Percentiles rank a stretch among this genome's conserved stretches.
Evolutionary conservation across 2,113 vertebrate genomes (phyloP).

Genomic region (Percopsis transmontana): DNA sequence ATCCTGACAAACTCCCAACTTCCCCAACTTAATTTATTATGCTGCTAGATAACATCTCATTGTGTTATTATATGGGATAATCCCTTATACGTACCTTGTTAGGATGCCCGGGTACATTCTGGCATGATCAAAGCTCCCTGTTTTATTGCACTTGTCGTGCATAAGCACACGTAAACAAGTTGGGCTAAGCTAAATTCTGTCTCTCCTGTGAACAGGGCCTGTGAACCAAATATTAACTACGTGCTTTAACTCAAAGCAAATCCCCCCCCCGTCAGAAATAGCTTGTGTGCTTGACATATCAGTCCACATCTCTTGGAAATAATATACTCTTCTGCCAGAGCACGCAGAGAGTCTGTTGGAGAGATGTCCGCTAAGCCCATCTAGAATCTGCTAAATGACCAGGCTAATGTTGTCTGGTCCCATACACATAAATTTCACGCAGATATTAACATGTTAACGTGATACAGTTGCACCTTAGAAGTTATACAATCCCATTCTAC

Average conservation of each 20-base stretch:
- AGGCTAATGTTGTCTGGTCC: not conserved
- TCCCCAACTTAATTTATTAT: conserved; percentile 29
- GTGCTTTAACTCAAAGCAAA: conserved; percentile 1
- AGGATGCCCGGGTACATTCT: conserved; percentile 19
- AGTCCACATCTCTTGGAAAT: too few species aligned
- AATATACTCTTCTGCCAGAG: not conserved
- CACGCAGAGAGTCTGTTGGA: not conserved
- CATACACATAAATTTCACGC: not conserved
- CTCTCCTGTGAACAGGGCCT: not conserved
- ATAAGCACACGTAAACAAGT: conserved; percentile 1
- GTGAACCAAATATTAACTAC: not conserved
- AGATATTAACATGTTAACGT: not conserved
- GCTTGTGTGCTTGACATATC: not conserved
- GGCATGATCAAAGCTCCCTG: conserved; percentile 22
- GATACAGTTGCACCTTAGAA: not conserved
- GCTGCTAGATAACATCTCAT: conserved; percentile 21
- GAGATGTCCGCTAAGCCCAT: not conserved
- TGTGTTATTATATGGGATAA: conserved; percentile 35
- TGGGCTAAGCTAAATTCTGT: not conserved
- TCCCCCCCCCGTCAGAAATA: not conserved
- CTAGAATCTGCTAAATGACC: not conserved
- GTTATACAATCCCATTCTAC: conserved; percentile 20
- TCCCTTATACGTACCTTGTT: conserved; percentile 22
- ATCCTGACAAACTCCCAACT: conserved; percentile 25
- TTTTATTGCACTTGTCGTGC: conserved; percentile 7